Evolutionary conservation across 1,140 invertebrate genomes (phyloP), one percentile per base, ranked within the genome.

Genomic region (Leptopilina clavipes): DNA sequence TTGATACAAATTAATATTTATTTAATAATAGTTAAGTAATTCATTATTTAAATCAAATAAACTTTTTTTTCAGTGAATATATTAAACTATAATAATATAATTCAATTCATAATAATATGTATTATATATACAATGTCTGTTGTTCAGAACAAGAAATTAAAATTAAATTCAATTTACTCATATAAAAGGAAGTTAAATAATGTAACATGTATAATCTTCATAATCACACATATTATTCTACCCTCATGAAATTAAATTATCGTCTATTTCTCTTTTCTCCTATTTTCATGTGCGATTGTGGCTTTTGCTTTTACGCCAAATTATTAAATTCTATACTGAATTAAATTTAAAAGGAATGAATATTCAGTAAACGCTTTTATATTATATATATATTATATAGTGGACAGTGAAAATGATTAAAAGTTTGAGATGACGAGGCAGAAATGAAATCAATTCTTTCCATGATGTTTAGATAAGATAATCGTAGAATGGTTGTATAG

Each of bases 261-360:
- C 19, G 1, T 14, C 56, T 3, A 14, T 31, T 59, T 25, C 56
- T 59, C 19, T 59, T 59, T 59, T 59, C 56, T 25, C 56, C n/a
- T 59, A 56, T 19, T 19, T 22, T 56, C 18, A 56, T 56, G 1
- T 56, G 54, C 18, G 18, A 56, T 19, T 56, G 19, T 56, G 54
- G 19, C 7, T 7, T 59, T 25, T 25, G 18, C 19, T 19, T 59
- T 59, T 19, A 12, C 18, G 11, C 8, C 18, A 18, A 56, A 14
- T 59, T 25, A 59, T 31, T 59, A 11, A 25, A 59, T 59, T 59
- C 56, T 19, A 10, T n/a, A n/a, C 56, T 59, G 11, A 75, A 78
- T 75, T 75, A 25, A 80, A 80, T 31, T 59, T 25, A 25, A 59
- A 59, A 59, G 56, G 18, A 19, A 25, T 19, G 56, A 25, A 22